A percentile compares a stretch with the other conserved stretches of the same genome.
These are phyloP conservation scores for Echinarachnius parma DNA, from an alignment of 53 echinoderm and acorn worm genomes.

Conservation along the genomic window DNA sequence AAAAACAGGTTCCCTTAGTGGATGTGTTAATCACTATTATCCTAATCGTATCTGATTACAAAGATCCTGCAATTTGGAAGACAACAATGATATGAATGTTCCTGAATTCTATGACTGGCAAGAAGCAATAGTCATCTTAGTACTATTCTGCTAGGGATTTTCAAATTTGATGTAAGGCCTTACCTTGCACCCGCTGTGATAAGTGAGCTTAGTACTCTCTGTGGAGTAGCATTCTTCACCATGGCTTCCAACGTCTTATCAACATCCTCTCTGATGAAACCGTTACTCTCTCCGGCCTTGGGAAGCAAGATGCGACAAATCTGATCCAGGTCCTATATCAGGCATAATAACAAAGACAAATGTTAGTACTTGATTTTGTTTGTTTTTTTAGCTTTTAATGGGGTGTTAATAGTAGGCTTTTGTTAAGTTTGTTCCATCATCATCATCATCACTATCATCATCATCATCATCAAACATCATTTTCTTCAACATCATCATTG, in stretches of 20 bases:
- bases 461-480: too few relatives aligned
- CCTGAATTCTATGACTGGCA: too few relatives aligned
- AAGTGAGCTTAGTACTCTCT: slow-evolving; percentile 68
- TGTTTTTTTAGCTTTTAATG: not conserved
- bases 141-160: too few relatives aligned
- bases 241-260: slow-evolving; percentile 81
- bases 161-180: not conserved
- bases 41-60: too few relatives aligned
- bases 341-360: not conserved
- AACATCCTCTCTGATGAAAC: slow-evolving; percentile 85
- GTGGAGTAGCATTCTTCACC: slow-evolving; percentile 81
- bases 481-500: too few relatives aligned
- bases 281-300: slow-evolving; percentile 82
- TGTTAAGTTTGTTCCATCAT: not conserved
- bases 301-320: slow-evolving; percentile 85
- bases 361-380: too few relatives aligned
- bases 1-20: too few relatives aligned
- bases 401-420: not conserved
- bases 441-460: too few relatives aligned
- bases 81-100: too few relatives aligned
- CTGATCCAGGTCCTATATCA: slow-evolving; percentile 79
- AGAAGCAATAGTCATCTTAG: too few relatives aligned
- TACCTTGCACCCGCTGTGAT: slow-evolving; percentile 78
- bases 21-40: too few relatives aligned
- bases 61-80: too few relatives aligned